Evolutionary conservation across 2,113 vertebrate species (phyloP).

Genomic region (Silurus asotus): DNA sequence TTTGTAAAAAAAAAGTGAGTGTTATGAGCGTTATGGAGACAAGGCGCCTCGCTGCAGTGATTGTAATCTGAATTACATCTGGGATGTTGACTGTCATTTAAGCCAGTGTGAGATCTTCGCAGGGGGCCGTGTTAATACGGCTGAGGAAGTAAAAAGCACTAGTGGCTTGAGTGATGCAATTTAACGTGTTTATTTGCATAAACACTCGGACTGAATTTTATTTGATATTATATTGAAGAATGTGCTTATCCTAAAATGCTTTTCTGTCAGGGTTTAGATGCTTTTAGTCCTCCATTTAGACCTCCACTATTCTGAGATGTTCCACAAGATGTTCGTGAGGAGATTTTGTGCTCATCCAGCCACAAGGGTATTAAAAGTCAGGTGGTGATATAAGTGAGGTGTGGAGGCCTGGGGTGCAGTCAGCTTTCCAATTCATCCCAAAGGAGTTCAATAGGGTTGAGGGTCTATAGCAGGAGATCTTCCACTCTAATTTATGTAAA

Average conservation of each 20-base stretch:
- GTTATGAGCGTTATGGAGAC: neutral
- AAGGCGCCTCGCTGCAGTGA: conserved; percentile 1
- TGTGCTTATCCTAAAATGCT: neutral
- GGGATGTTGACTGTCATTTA: conserved; percentile 14
- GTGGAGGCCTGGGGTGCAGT: too few relatives aligned
- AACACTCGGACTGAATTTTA: neutral
- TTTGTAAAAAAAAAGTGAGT: neutral
- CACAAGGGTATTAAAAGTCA: too few relatives aligned
- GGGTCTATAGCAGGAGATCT: too few relatives aligned
- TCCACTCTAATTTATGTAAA: too few relatives aligned
- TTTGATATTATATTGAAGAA: neutral
- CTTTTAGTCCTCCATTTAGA: too few relatives aligned
- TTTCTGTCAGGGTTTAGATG: neutral
- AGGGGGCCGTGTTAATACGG: neutral
- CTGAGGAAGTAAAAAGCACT: neutral
- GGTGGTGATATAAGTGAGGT: too few relatives aligned
- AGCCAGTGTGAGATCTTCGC: neutral
- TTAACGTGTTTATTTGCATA: neutral
- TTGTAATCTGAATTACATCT: conserved; percentile 40
- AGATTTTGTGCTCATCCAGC: too few relatives aligned
- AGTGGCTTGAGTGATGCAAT: neutral
- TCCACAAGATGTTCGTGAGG: too few relatives aligned
- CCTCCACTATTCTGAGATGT: too few relatives aligned
- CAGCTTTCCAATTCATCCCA: too few relatives aligned
- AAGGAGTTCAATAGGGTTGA: too few relatives aligned